phyloP scores from a whole-genome alignment of 1,140 invertebrate species.

The Procambarus virginalis region DNA sequence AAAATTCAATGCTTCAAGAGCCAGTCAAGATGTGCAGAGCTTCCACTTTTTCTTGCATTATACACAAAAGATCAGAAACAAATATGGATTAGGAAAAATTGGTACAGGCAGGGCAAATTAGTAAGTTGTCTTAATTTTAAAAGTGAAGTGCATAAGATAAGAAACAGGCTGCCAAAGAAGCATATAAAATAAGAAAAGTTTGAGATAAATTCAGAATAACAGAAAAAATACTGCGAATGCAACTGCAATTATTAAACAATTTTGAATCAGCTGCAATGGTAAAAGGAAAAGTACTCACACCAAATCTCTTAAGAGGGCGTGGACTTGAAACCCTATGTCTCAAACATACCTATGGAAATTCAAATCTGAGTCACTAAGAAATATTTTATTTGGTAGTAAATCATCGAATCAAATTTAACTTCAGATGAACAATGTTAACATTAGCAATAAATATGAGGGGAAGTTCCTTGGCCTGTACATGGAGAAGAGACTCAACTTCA shows the following conservation, averaged over 20 bases:
- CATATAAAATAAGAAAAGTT: not conserved
- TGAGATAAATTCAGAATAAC: not conserved
- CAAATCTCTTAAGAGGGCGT: constrained; percentile 56
- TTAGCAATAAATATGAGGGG: too few species aligned
- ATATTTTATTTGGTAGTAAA: not conserved
- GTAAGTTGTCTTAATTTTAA: not conserved
- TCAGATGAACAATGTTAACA: too few species aligned
- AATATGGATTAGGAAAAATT: not conserved
- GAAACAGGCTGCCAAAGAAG: not conserved
- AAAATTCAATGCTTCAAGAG: not conserved
- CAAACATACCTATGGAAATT: constrained; percentile 56
- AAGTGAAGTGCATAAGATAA: not conserved
- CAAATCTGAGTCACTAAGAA: constrained; percentile 3
- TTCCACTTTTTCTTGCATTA: not conserved
- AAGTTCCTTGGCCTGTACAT: too few species aligned
- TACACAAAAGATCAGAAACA: not conserved
- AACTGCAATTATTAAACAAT: not conserved
- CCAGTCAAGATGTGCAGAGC: not conserved
- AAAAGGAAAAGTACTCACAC: constrained; percentile 49
- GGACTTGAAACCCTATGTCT: constrained; percentile 62
- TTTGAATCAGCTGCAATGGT: constrained; percentile 17
- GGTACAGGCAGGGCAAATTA: not conserved
- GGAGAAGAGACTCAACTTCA: too few species aligned
- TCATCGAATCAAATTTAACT: too few species aligned
- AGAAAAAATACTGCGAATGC: not conserved